phyloP scores from a whole-genome alignment of 2,888 invertebrate genomes.

The Nudaria mundana region DNA sequence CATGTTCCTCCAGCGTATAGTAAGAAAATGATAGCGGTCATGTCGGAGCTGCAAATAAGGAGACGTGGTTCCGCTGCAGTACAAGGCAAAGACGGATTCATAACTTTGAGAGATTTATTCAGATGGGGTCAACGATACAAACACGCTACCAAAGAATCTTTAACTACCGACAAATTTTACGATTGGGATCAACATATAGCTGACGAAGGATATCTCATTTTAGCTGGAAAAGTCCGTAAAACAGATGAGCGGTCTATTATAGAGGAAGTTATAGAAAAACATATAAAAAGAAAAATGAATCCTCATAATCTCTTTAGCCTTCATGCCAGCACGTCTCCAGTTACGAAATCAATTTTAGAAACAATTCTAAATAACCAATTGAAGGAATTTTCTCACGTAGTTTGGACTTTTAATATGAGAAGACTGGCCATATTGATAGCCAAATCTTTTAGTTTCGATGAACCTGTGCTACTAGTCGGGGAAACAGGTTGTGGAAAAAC shows the following conservation, averaged over 20 bases:
- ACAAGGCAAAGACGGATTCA: slow-evolving; percentile 95
- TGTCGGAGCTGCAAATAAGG: slow-evolving; percentile 93
- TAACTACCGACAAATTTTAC: slow-evolving; percentile 84
- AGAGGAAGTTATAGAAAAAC: slow-evolving; percentile 87
- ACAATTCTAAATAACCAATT: slow-evolving; percentile 80
- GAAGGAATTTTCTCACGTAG: slow-evolving; percentile 87
- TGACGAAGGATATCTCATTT: slow-evolving; percentile 96
- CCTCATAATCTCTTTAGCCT: slow-evolving; percentile 87
- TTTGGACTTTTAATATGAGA: slow-evolving; percentile 97
- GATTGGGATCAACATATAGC: slow-evolving; percentile 99
- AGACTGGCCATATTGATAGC: slow-evolving; percentile 88
- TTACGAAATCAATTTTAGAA: slow-evolving; percentile 87
- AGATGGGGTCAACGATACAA: slow-evolving; percentile 98
- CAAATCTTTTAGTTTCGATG: slow-evolving; percentile 94
- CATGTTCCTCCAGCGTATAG: slow-evolving; percentile 93
- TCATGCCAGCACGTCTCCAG: slow-evolving; percentile 85
- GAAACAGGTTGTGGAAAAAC: slow-evolving; percentile 99
- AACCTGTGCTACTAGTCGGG: slow-evolving; percentile 97
- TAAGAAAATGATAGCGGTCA: slow-evolving; percentile 93
- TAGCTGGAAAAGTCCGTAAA: slow-evolving; percentile 95
- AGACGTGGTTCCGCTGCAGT: slow-evolving; percentile 93
- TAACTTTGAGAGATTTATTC: slow-evolving; percentile 96
- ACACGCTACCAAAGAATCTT: slow-evolving; percentile 81
- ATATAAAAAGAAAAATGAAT: slow-evolving; percentile 88
- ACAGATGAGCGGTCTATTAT: slow-evolving; percentile 91